Conservation (phyloP, 37 sponge, comb jelly and placozoan species). For the Cladorhizidae sp. region DNA sequence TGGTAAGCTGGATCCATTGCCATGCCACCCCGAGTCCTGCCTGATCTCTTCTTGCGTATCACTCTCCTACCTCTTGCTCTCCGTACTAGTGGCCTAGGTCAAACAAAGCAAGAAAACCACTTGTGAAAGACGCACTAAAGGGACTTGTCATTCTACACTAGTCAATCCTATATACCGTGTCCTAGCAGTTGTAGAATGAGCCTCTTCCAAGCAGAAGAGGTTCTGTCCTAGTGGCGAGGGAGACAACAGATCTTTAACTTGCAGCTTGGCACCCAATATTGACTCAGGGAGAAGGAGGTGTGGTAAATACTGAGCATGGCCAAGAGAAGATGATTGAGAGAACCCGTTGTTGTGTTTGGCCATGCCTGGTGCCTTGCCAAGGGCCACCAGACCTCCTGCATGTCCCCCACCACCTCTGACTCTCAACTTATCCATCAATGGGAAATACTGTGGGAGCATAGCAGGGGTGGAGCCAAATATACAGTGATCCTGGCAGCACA, state of each 20-base stretch:
- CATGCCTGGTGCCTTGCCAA: not conserved
- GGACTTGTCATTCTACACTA: not conserved
- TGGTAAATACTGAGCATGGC: conserved; percentile 15
- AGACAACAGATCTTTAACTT: conserved; percentile 38
- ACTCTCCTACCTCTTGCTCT: not conserved
- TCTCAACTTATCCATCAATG: not conserved
- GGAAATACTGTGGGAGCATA: not conserved
- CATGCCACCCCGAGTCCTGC: not conserved
- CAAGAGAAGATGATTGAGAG: not conserved
- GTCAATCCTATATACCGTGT: conserved; percentile 11
- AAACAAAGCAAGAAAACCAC: not conserved
- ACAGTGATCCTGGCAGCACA: conserved; percentile 10
- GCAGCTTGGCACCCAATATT: conserved; percentile 25
- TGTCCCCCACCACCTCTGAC: not conserved
- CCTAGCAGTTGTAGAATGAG: conserved; percentile 8
- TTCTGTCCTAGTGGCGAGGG: conserved; percentile 18
- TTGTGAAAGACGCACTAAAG: not conserved
- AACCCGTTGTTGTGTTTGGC: not conserved
- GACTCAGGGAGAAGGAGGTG: conserved; percentile 33
- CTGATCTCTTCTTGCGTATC: not conserved
- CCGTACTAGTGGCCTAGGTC: not conserved
- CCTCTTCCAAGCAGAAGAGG: conserved; percentile 21
- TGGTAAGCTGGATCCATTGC: not conserved
- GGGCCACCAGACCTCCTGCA: not conserved
- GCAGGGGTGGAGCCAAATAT: not conserved